Evolutionary conservation across 2,797 vertebrate genomes (phyloP), one percentile per base, ranked within the genome.

Genomic region (Acropternis orthonyx): DNA sequence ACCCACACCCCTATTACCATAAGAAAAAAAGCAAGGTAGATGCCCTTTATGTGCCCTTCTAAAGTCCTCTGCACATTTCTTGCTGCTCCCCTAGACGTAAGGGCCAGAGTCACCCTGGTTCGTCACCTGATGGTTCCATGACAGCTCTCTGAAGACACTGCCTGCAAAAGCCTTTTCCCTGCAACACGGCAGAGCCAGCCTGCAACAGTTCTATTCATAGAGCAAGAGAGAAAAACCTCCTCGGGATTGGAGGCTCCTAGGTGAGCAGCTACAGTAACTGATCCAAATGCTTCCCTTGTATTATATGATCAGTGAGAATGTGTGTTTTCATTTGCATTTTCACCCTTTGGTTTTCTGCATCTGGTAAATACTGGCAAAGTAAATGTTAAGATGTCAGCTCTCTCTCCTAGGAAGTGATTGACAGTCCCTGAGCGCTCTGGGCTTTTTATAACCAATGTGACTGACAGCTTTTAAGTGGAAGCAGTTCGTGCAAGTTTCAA

Each of bases 371-470:
- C 77, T 79, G 85, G 96, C 87, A 96, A 96, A 95, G 96, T 85
- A 91, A 85, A 96, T 94, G 97, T 94, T 97, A 97, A 97, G 93
- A 93, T 97, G 95, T 96, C 92, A 95, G 78, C 66, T 93, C 93
- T 97, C 76, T 95, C 89, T 97, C 82, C 41, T 63, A 51, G 80
- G 90, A 95, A 84, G 79, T 98, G 97, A 97, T 34, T 98, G 97
- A 96, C 97, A 97, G 91, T 49, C 76, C 95, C 92, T 96, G 95
- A 98, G 97, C 93, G 96, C 95, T 89, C 86, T 51, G 88, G 73
- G 95, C 95, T 97, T 97, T 97, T 96, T 97, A 93, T 97, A 97
- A 92, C 90, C 63, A 49, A 74, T 19, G 65, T 97, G 97, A 97
- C 95, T 98, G 98, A 97, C 97, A 92, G 83, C 76, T 96, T 96